Percentiles rank a stretch among this genome's conserved stretches.
phyloP scores from a whole-genome alignment of 2,888 invertebrate genomes.

The Flexamia atlantica region DNA sequence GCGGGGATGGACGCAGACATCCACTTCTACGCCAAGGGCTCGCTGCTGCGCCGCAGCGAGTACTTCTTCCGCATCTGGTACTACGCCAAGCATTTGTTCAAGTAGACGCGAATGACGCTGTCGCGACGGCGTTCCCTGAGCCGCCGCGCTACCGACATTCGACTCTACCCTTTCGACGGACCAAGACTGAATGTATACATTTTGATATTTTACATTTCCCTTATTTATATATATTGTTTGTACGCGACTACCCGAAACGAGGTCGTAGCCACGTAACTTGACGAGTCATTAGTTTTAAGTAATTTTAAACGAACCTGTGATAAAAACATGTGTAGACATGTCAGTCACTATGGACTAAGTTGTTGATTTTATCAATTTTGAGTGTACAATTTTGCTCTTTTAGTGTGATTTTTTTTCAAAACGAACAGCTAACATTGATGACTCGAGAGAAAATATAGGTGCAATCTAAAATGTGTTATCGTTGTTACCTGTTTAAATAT shows the following conservation, averaged over 20 bases:
- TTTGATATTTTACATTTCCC: constrained; percentile 62
- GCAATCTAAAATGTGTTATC: constrained; percentile 29
- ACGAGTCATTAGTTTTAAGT: constrained; percentile 48
- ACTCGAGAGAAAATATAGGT: constrained; percentile 52
- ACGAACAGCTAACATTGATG: constrained; percentile 7
- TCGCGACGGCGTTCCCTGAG: constrained; percentile 56
- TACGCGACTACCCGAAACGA: background rate
- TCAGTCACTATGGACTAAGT: constrained; percentile 36
- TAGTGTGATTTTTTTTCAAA: constrained; percentile 48
- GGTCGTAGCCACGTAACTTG: constrained; percentile 57
- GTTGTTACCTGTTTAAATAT: constrained; percentile 32
- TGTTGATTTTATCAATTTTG: constrained; percentile 47
- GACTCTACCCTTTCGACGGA: constrained; percentile 46
- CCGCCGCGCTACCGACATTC: constrained; percentile 25
- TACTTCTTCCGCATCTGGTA: constrained; percentile 98
- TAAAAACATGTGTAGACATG: constrained; percentile 27
- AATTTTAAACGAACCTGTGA: constrained; percentile 56
- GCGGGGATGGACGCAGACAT: constrained; percentile 97
- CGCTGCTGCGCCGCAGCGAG: constrained; percentile 90
- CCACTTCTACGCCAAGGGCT: constrained; percentile 91
- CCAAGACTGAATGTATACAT: constrained; percentile 63
- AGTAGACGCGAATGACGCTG: constrained; percentile 76
- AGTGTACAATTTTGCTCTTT: constrained; percentile 17
- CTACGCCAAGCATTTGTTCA: constrained; percentile 90
- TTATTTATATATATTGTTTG: constrained; percentile 56